Evolutionary conservation across 2,888 invertebrate species (phyloP).

Genomic region (Seladonia tumulorum): DNA sequence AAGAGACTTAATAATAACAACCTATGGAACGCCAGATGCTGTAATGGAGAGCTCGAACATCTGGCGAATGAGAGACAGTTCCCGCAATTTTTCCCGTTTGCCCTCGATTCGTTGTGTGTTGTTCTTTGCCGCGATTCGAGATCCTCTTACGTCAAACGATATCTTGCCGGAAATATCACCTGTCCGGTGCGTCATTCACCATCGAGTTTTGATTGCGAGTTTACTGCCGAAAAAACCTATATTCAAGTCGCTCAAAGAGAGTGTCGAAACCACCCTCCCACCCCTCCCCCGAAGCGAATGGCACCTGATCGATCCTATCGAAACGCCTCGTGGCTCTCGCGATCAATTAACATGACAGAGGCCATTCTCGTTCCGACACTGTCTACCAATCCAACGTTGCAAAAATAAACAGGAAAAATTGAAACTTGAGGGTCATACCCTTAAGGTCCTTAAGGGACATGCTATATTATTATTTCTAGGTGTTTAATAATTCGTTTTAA

Average conservation of each 20-base stretch:
- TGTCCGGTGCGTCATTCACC: neutral
- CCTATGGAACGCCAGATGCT: neutral
- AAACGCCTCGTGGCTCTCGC: neutral
- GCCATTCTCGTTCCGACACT: neutral
- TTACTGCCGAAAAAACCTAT: neutral
- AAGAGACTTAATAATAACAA: slow-evolving; percentile 34
- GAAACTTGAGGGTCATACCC: neutral
- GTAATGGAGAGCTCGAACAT: slow-evolving; percentile 46
- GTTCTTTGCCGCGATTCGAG: neutral
- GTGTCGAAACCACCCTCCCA: too few relatives aligned
- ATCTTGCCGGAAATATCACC: neutral
- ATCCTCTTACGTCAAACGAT: slow-evolving; percentile 5
- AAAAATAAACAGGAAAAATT: neutral
- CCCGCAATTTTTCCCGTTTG: neutral
- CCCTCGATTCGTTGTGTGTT: neutral
- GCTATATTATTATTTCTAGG: neutral
- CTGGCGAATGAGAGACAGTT: neutral
- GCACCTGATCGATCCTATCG: neutral
- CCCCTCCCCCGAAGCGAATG: neutral
- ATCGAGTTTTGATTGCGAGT: neutral
- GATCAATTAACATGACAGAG: neutral
- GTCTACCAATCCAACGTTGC: neutral
- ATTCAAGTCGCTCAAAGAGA: neutral
- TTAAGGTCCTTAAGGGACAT: too few relatives aligned
- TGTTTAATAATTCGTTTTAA: too few relatives aligned